Conservation (phyloP, 2,888 invertebrate genomes). For the Charanyca ferruginea region DNA sequence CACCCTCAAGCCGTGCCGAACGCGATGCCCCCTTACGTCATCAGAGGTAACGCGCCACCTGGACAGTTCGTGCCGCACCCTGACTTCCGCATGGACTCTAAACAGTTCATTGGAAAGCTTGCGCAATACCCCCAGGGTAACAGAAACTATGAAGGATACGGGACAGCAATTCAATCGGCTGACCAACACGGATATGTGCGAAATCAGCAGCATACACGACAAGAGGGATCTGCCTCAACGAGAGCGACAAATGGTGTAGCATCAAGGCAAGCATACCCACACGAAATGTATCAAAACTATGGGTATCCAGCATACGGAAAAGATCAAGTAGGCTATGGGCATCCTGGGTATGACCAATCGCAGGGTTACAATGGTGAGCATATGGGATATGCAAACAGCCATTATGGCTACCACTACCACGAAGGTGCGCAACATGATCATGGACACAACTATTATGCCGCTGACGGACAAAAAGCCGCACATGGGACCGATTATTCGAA, state of each 20-base stretch:
- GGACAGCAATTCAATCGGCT: constrained; percentile 76
- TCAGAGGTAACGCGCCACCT: constrained; percentile 88
- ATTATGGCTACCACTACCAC: constrained; percentile 89
- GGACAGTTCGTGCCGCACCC: constrained; percentile 89
- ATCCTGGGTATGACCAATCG: constrained; percentile 91
- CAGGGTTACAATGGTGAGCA: constrained; percentile 85
- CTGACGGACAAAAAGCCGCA: constrained; percentile 88
- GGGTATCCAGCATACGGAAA: constrained; percentile 90
- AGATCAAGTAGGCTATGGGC: constrained; percentile 89
- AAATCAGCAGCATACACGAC: constrained; percentile 80
- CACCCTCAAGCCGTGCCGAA: constrained; percentile 92
- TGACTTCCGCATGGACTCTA: constrained; percentile 89
- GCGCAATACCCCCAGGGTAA: constrained; percentile 85
- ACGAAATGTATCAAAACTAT: constrained; percentile 89
- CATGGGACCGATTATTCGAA: constrained; percentile 89
- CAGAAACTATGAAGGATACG: constrained; percentile 84
- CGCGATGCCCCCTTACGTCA: constrained; percentile 91
- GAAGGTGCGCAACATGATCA: constrained; percentile 85
- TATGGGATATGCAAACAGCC: constrained; percentile 86
- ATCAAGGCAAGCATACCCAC: constrained; percentile 84
- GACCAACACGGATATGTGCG: constrained; percentile 89
- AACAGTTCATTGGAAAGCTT: constrained; percentile 87
- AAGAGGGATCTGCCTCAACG: constrained; percentile 81
- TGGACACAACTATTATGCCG: constrained; percentile 85
- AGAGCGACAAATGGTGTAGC: constrained; percentile 84